Evolutionary conservation across 2,888 invertebrate genomes (phyloP).

Genomic region (Gymnosoma rotundatum): DNA sequence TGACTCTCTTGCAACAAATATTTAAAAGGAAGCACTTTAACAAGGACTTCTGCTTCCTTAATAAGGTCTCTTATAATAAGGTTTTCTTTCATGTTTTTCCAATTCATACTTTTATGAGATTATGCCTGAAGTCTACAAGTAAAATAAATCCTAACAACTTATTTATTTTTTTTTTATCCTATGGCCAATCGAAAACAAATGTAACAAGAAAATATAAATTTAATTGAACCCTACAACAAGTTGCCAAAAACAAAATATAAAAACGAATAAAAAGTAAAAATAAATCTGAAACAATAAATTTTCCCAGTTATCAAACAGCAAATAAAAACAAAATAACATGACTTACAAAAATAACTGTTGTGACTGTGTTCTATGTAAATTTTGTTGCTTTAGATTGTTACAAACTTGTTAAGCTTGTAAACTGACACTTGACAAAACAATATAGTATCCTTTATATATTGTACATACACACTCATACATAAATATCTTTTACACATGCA

Average conservation of each 20-base stretch:
- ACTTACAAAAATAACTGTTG: neutral
- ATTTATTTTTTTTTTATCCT: slow-evolving; percentile 15
- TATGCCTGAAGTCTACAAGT: neutral
- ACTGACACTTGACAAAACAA: slow-evolving; percentile 66
- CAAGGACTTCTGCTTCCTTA: too few species aligned
- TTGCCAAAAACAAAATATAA: slow-evolving; percentile 48
- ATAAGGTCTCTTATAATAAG: neutral
- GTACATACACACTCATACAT: neutral
- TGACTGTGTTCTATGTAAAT: slow-evolving; percentile 41
- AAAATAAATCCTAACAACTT: slow-evolving; percentile 46
- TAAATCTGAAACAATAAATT: slow-evolving; percentile 28
- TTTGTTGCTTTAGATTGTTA: slow-evolving; percentile 19
- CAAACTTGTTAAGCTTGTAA: slow-evolving; percentile 67
- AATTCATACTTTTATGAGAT: neutral
- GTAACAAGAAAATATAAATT: slow-evolving; percentile 8
- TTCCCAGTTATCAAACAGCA: neutral
- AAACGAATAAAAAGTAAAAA: slow-evolving; percentile 4
- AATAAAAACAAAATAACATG: slow-evolving; percentile 12
- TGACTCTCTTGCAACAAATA: too few species aligned
- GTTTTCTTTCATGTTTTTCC: neutral
- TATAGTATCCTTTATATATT: slow-evolving; percentile 33
- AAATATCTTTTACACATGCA: neutral
- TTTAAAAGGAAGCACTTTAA: too few species aligned
- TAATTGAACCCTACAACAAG: slow-evolving; percentile 56
- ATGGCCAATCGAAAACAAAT: slow-evolving; percentile 7